Evolutionary conservation across 2,113 vertebrate species (phyloP).

Genomic region (Gorsachius goisagi): DNA sequence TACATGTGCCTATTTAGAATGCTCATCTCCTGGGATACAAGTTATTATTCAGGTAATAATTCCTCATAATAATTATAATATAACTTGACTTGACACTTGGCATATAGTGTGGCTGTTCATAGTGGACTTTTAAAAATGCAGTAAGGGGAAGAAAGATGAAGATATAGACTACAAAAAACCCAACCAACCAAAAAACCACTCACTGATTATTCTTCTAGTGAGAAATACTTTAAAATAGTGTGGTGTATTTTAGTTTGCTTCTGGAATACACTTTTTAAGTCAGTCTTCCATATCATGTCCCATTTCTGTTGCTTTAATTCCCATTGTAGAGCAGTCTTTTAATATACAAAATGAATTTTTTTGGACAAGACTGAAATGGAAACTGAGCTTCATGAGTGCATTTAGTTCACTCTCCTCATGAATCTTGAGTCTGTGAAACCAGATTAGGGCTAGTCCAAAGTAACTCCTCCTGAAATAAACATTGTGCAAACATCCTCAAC

Average conservation of each 20-base stretch:
- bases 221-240: background rate
- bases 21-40: background rate
- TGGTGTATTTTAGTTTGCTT: background rate
- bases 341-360: background rate
- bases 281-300: background rate
- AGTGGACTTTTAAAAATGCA: background rate
- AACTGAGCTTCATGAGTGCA: background rate
- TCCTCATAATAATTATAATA: background rate
- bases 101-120: background rate
- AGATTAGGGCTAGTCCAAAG: background rate
- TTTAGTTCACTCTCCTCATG: background rate
- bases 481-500: background rate
- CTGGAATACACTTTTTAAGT: background rate
- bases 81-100: background rate
- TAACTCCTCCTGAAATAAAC: background rate
- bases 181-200: accelerated
- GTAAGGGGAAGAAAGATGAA: background rate
- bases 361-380: background rate
- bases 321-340: background rate
- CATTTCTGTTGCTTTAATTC: background rate
- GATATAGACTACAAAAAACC: background rate
- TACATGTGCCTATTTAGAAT: background rate
- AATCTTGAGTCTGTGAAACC: background rate
- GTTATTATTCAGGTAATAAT: background rate
- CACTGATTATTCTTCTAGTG: background rate